Evolutionary conservation across 1,140 invertebrate genomes (phyloP).

Genomic region (Mya arenaria): DNA sequence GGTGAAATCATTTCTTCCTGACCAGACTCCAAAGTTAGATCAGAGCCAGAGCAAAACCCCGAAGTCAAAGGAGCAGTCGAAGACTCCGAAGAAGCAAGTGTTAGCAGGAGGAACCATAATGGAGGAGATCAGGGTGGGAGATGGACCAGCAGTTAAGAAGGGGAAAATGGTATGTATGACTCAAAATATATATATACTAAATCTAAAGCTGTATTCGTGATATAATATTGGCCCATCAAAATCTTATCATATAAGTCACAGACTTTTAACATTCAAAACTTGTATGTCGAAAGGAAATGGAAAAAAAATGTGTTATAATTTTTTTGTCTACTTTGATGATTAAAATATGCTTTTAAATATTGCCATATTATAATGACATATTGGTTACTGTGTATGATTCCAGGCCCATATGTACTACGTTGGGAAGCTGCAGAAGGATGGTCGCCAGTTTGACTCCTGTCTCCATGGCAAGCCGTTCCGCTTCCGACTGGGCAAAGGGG

Average conservation of each 20-base stretch:
- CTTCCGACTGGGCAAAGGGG: conserved; percentile 72
- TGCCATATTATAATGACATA: too few species aligned
- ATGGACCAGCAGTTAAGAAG: conserved; percentile 87
- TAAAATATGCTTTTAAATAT: too few species aligned
- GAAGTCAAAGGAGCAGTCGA: conserved; percentile 37
- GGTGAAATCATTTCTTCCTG: background rate
- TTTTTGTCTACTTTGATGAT: too few species aligned
- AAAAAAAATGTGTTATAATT: too few species aligned
- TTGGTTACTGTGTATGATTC: too few species aligned
- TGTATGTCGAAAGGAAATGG: too few species aligned
- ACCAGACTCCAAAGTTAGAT: background rate
- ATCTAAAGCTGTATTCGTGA: too few species aligned
- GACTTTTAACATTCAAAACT: too few species aligned
- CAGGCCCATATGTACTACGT: conserved; percentile 79
- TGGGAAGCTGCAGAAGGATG: conserved; percentile 74
- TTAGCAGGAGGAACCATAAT: conserved; percentile 89
- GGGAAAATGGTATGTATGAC: conserved; percentile 86
- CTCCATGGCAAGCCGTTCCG: conserved; percentile 75
- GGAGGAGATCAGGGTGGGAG: conserved; percentile 89
- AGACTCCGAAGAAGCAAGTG: conserved; percentile 83
- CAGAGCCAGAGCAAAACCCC: background rate
- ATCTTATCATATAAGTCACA: too few species aligned
- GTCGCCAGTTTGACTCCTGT: conserved; percentile 80
- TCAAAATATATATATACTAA: too few species aligned
- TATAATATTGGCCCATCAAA: too few species aligned